Evolutionary conservation across 2,888 invertebrate species (phyloP).

Genomic region (Nysson spinosus): DNA sequence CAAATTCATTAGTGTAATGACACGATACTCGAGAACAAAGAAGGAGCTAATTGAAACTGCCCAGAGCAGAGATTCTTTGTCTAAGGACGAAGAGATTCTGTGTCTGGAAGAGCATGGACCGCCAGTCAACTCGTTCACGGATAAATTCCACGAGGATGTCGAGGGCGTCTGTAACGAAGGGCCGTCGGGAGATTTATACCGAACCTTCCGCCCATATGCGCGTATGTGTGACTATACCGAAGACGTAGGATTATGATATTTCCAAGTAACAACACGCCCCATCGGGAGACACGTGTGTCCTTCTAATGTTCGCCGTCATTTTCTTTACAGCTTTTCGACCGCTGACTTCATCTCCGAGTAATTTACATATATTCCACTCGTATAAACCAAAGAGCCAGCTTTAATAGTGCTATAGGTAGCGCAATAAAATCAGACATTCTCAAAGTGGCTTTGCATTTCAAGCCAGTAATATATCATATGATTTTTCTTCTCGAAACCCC

Average conservation of each 20-base stretch:
- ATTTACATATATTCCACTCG: slow-evolving; percentile 18
- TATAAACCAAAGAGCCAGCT: not conserved
- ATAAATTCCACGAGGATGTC: slow-evolving; percentile 51
- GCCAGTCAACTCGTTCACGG: slow-evolving; percentile 44
- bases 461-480: too few species aligned
- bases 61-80: too few species aligned
- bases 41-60: too few species aligned
- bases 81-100: not conserved
- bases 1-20: too few species aligned
- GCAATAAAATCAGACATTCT: too few species aligned
- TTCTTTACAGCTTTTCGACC: slow-evolving; percentile 27
- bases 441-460: too few species aligned
- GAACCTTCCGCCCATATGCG: slow-evolving; percentile 45
- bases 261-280: slow-evolving; percentile 65
- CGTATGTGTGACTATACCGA: slow-evolving; percentile 11
- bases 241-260: slow-evolving; percentile 68
- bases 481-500: too few species aligned
- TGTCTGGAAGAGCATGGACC: slow-evolving; percentile 21
- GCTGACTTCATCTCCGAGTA: not conserved
- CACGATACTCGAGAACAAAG: too few species aligned
- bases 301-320: slow-evolving; percentile 10
- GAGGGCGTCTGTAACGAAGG: slow-evolving; percentile 48
- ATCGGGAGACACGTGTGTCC: slow-evolving; percentile 39
- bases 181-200: slow-evolving; percentile 54
- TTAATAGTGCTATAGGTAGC: too few species aligned